Evolutionary conservation across 2,797 vertebrate genomes (phyloP).

Genomic region (Spinus pinus): DNA sequence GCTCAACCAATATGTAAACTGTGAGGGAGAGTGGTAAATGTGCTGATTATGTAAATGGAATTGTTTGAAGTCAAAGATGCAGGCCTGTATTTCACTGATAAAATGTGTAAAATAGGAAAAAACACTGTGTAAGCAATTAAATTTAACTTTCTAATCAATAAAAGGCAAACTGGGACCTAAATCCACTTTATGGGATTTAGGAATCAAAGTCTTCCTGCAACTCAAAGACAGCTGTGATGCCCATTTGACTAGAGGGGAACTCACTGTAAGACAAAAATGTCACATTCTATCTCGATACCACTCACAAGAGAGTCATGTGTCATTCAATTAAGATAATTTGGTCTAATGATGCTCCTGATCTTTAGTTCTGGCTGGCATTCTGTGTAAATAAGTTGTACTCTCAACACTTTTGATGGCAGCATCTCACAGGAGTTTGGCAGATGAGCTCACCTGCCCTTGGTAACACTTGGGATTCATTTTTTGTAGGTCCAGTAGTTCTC

Average conservation of each 20-base stretch:
- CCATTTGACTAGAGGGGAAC: background rate
- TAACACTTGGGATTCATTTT: background rate
- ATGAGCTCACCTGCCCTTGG: background rate
- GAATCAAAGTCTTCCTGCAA: constrained; percentile 47
- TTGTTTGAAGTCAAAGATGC: constrained; percentile 57
- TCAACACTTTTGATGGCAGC: background rate
- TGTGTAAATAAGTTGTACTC: background rate
- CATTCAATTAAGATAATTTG: background rate
- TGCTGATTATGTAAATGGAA: constrained; percentile 59
- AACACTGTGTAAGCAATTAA: constrained; percentile 41
- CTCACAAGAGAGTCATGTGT: background rate
- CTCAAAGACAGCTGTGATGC: constrained; percentile 22
- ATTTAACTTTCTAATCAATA: constrained; percentile 64
- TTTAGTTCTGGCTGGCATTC: background rate
- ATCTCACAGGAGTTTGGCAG: background rate
- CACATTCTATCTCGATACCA: background rate
- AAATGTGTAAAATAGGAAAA: constrained; percentile 28
- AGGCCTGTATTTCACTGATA: constrained; percentile 57
- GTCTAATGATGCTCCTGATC: background rate
- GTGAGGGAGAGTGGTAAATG: constrained; percentile 20
- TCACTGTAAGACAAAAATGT: background rate
- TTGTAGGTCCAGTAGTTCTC: background rate
- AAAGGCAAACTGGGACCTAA: constrained; percentile 46
- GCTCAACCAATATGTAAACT: background rate
- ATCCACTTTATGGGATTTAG: constrained; percentile 58